These are phyloP conservation scores for Diphyllodes magnificus DNA, from an alignment of 2,113 vertebrate genomes.

Conservation along the genomic window DNA sequence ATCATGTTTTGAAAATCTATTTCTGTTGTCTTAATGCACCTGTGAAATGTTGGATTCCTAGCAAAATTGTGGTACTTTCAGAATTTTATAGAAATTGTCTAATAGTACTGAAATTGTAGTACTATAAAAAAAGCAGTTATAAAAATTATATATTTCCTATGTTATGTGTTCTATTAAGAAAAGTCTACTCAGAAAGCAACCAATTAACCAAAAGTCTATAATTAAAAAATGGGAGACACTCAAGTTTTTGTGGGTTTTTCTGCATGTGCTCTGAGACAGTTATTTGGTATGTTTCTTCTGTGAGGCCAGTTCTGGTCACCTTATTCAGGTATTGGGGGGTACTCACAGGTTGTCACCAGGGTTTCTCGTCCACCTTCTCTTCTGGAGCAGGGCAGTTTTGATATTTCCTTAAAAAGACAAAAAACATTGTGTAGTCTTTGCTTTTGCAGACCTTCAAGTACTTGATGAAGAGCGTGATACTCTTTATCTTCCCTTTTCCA, in stretches of 20 bases:
- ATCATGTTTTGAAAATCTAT: background rate
- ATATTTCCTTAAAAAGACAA: background rate
- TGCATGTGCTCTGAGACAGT: background rate
- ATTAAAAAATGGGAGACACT: background rate
- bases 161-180: background rate
- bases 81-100: background rate
- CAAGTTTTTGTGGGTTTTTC: background rate
- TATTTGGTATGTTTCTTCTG: background rate
- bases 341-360: fast-evolving
- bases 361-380: background rate
- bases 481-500: background rate
- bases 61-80: background rate
- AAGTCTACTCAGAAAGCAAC: background rate
- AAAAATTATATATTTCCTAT: background rate
- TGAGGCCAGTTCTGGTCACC: background rate
- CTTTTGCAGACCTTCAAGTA: background rate
- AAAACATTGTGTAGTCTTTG: background rate
- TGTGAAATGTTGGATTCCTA: background rate
- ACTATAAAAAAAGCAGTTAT: background rate
- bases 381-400: background rate
- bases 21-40: background rate
- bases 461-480: background rate
- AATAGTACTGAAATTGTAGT: background rate
- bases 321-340: background rate
- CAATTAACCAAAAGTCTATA: background rate